Base-by-base conservation (phyloP, 2,797 vertebrate species). In the Neosalanx taihuensis region DNA sequence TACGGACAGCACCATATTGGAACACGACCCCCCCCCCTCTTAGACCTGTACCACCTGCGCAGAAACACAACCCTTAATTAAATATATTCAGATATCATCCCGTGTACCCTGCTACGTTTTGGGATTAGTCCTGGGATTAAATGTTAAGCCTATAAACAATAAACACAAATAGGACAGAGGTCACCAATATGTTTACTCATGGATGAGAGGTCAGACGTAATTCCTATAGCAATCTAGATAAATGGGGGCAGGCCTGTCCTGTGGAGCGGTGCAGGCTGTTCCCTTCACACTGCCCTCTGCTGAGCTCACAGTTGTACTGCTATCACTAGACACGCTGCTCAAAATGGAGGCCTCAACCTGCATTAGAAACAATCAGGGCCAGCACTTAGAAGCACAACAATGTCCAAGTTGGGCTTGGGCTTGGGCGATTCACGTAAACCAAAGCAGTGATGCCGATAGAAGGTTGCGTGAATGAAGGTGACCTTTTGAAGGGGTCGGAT, bases 201-300 rank as follows among this genome's bases (percentile, higher is more conserved):
- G 30, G 30, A 29, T 62, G 26, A 30, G 26, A 5, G 26, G 46
- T 72, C 74, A 53, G 67, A 75, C 82, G 70, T 76, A 46, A 46
- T 13, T 12, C 41, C 9, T 46, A 46, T 46, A 46, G 10, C 41
- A 13, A 3, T 46, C 41, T 29, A 66, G 41, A 29, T 30, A 17
- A 17, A 46, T 53, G 46, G 20, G 20, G 15, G 23, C 37, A 49
- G 13, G 7, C 29, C 15, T 51, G 9, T 17, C 29, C 15, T 51
- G 9, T 67, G 46, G 5, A 13, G 12, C 13, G 17, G 17, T 77
- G 33, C 69, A 37, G 62, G 64, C 73, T 67, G 51, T 53, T 76
- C 75, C 75, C 77, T 71, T 81, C 76, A 82, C 76, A 81, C 83
- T 89, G 89, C 89, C 89, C 87, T 86, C 89, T 91, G 87, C 86